Conservation (phyloP, 2,113 vertebrate genomes). For the Macquaria australasica region DNA sequence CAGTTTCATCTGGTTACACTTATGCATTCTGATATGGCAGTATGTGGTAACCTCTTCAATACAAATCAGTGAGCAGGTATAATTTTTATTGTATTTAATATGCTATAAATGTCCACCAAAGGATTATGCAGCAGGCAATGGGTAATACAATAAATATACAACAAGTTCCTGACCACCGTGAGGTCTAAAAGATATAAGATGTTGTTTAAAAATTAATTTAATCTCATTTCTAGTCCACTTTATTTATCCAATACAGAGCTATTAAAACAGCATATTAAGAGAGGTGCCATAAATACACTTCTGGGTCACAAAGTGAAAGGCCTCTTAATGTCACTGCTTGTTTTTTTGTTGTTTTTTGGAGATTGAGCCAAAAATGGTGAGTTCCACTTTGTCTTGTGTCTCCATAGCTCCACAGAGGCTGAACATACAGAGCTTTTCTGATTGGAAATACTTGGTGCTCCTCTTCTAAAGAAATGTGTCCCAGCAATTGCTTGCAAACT, state of each 20-base stretch:
- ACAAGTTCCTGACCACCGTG: not conserved
- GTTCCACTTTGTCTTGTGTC: conserved; percentile 26
- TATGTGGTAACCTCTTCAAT: not conserved
- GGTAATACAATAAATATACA: not conserved
- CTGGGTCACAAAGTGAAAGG: not conserved
- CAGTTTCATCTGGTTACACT: not conserved
- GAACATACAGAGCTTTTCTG: conserved; percentile 24
- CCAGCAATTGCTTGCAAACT: conserved; percentile 70
- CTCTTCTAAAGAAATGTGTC: conserved; percentile 59
- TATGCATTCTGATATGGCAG: not conserved
- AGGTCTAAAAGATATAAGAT: not conserved
- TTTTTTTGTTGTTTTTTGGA: not conserved
- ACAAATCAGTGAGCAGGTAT: not conserved
- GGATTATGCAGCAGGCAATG: not conserved
- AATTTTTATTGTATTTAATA: not conserved
- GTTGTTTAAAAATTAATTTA: not conserved
- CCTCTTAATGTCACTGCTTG: conserved; percentile 8
- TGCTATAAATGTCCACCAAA: conserved; percentile 7
- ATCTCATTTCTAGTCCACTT: not conserved
- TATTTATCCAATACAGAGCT: conserved; percentile 1
- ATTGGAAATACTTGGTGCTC: conserved; percentile 47
- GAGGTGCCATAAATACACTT: not conserved
- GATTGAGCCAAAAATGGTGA: not conserved
- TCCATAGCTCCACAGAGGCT: conserved; percentile 22
- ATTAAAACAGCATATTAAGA: conserved; percentile 3